Conservation (phyloP, 2,797 vertebrate species). For the Gymnopithys bicolor region DNA sequence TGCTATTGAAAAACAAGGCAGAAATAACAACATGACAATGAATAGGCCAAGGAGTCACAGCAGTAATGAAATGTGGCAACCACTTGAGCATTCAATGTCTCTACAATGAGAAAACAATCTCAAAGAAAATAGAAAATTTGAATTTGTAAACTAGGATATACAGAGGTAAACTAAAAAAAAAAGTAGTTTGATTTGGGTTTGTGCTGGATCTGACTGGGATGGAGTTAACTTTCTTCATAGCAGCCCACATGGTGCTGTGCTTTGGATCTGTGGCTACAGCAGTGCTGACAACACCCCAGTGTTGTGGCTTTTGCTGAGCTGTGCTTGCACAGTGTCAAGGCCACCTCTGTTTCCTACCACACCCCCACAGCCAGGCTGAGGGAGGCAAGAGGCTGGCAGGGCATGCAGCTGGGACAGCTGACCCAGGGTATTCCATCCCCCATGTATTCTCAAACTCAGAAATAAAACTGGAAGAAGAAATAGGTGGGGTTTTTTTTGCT, state of each 20-base stretch:
- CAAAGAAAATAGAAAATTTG: background rate
- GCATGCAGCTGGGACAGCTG: background rate
- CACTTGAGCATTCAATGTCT: fast-evolving
- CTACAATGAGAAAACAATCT: background rate
- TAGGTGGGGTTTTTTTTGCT: background rate
- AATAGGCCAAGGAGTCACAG: background rate
- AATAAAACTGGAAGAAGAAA: background rate
- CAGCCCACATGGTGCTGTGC: background rate
- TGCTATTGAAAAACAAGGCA: background rate
- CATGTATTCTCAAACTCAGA: background rate
- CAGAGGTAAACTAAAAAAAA: background rate
- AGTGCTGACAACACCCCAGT: background rate
- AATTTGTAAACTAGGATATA: background rate
- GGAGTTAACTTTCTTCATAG: background rate
- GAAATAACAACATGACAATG: background rate
- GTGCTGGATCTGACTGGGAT: background rate
- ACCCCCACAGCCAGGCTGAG: background rate
- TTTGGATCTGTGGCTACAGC: background rate
- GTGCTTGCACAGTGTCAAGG: background rate
- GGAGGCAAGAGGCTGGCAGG: background rate
- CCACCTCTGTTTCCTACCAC: background rate
- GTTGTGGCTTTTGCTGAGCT: background rate
- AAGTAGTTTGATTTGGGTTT: background rate
- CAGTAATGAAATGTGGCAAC: background rate
- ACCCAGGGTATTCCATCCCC: background rate